Evolutionary conservation across 2,113 vertebrate species (phyloP).

Genomic region (Ceyx cyanopectus): DNA sequence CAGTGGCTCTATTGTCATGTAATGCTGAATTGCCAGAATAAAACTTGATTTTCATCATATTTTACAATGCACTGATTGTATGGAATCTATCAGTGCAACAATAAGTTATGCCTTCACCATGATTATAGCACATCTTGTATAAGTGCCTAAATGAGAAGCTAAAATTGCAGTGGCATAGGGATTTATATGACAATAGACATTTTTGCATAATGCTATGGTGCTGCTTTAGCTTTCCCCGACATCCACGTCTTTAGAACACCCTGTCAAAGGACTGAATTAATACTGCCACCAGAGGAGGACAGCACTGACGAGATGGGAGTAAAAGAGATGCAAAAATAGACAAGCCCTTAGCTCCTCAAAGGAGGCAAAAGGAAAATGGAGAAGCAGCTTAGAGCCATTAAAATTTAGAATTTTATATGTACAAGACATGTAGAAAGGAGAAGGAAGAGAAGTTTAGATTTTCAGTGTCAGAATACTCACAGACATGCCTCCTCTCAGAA

Average conservation of each 20-base stretch:
- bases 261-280: conserved; percentile 35
- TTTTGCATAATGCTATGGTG: conserved; percentile 63
- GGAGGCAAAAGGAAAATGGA: background rate
- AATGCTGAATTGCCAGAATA: conserved; percentile 44
- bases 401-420: background rate
- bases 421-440: background rate
- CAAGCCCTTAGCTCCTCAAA: background rate
- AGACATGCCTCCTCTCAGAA: background rate
- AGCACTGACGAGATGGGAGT: background rate
- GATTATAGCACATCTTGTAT: conserved; percentile 45
- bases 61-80: conserved; percentile 55
- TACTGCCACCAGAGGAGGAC: background rate
- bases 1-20: conserved; percentile 32
- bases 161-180: conserved; percentile 37
- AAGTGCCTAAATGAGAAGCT: conserved; percentile 56
- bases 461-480: background rate
- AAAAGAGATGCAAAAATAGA: conserved; percentile 5
- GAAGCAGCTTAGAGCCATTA: background rate
- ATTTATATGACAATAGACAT: conserved; percentile 63
- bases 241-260: background rate
- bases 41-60: conserved; percentile 59
- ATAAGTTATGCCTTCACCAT: conserved; percentile 39
- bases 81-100: conserved; percentile 38
- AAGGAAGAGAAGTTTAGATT: background rate
- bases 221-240: conserved; percentile 27